phyloP scores from a whole-genome alignment of 1,140 invertebrate genomes.

The Belonocnema kinseyi region DNA sequence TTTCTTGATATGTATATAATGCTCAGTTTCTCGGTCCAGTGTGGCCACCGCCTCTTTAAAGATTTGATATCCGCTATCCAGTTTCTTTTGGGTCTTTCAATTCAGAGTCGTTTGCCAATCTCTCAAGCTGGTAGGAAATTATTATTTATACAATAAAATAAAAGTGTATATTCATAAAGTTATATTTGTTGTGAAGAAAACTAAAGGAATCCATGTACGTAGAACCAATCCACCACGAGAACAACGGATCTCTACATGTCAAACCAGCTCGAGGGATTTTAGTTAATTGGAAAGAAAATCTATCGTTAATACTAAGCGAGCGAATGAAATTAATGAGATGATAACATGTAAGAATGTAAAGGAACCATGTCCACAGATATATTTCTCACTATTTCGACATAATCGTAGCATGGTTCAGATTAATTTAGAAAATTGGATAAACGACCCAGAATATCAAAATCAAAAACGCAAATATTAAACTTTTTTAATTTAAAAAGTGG shows the following conservation, averaged over 20 bases:
- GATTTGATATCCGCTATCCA: background rate
- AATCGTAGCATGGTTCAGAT: background rate
- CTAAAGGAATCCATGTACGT: background rate
- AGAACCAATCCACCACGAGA: conserved; percentile 21
- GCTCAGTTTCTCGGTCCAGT: too few relatives aligned
- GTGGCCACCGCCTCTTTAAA: background rate
- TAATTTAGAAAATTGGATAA: background rate
- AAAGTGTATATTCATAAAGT: background rate
- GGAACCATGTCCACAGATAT: background rate
- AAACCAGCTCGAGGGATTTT: conserved; percentile 29
- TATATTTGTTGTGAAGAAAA: background rate
- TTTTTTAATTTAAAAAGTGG: conserved; percentile 45
- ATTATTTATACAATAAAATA: background rate
- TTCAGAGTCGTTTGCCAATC: conserved; percentile 15
- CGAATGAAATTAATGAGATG: conserved; percentile 13
- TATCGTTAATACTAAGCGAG: conserved; percentile 2
- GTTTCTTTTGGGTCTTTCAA: background rate
- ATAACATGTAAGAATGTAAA: background rate
- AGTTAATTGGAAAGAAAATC: conserved; percentile 10
- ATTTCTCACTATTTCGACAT: background rate
- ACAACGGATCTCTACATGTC: conserved; percentile 20
- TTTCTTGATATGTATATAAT: background rate
- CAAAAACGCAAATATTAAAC: background rate
- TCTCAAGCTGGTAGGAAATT: conserved; percentile 16
- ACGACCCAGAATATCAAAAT: background rate